phyloP scores from a whole-genome alignment of 1,140 invertebrate genomes.

The Ladona fulva region DNA sequence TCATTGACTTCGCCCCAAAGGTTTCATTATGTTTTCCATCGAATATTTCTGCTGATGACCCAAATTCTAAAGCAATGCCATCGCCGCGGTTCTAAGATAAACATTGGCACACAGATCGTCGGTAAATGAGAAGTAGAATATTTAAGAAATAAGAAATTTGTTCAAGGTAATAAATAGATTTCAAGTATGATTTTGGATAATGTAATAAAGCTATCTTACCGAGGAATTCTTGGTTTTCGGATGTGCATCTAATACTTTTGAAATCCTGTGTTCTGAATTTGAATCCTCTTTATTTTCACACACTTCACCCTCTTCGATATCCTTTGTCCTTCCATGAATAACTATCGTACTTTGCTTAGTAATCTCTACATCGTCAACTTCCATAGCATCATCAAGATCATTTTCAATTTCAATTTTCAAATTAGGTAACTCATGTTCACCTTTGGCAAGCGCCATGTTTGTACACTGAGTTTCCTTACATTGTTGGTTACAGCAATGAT shows the following conservation, averaged over 20 bases:
- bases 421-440: conserved; percentile 20
- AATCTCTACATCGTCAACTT: conserved; percentile 20
- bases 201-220: neutral
- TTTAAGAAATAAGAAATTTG: neutral
- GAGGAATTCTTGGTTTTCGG: neutral
- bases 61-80: neutral
- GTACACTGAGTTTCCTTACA: neutral
- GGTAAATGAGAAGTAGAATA: neutral
- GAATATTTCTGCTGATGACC: neutral
- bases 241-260: neutral
- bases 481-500: too few species aligned
- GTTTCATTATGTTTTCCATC: neutral
- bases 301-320: conserved; percentile 23
- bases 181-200: too few species aligned
- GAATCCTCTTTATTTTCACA: conserved; percentile 20
- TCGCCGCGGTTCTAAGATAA: neutral
- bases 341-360: neutral
- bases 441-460: conserved; percentile 19
- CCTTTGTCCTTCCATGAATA: conserved; percentile 15
- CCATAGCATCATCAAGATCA: conserved; percentile 24
- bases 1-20: conserved; percentile 38
- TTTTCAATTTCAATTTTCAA: conserved; percentile 27
- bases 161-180: neutral
- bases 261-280: neutral
- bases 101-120: neutral